Evolutionary conservation across 2,113 vertebrate species (phyloP).

Genomic region (Sprattus sprattus): DNA sequence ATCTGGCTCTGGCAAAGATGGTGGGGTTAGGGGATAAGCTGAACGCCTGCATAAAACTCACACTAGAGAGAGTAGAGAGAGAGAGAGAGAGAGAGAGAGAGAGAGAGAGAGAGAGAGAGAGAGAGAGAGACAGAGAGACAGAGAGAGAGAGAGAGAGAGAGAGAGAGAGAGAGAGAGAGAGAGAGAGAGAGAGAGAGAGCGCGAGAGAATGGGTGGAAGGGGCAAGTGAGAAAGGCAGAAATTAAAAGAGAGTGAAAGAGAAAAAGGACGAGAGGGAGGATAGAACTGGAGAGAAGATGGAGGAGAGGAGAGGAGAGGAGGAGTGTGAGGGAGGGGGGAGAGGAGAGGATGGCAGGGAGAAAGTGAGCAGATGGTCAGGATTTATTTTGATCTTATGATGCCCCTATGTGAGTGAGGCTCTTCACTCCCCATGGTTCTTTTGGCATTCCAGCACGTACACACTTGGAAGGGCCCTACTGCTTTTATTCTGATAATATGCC

Average conservation of each 20-base stretch:
- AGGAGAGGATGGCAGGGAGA: background rate
- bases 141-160: background rate
- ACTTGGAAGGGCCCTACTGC: background rate
- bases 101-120: no score
- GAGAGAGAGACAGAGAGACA: no score
- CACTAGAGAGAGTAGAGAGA: no score
- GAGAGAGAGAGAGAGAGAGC: background rate
- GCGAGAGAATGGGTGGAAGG: background rate
- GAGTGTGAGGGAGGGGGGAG: background rate
- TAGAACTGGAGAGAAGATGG: no score
- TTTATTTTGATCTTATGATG: slow-evolving; percentile 1
- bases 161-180: background rate
- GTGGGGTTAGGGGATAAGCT: background rate
- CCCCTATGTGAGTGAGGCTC: background rate
- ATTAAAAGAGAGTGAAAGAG: background rate
- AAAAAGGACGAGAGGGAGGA: no score
- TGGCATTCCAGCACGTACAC: background rate
- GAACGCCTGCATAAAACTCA: background rate
- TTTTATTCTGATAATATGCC: background rate
- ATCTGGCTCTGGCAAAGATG: background rate
- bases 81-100: no score
- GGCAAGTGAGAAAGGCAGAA: background rate
- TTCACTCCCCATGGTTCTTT: background rate
- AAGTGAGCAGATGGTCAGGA: background rate
- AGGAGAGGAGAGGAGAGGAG: background rate